These are phyloP conservation scores for Cheilosia urbana DNA, from an alignment of 2,888 invertebrate species.

Conservation along the genomic window DNA sequence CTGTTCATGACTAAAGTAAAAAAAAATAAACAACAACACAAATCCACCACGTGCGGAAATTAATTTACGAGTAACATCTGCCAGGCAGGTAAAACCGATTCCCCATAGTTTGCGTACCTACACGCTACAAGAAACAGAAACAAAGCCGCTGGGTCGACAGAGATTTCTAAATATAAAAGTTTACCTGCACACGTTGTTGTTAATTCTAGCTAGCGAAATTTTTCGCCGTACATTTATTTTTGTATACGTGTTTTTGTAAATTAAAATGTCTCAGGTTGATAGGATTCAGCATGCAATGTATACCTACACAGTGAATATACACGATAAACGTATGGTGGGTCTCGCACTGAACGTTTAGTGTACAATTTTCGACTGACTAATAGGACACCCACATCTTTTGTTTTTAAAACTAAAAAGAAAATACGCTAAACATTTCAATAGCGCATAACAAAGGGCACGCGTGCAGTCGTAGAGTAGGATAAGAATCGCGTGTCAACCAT, in stretches of 20 bases:
- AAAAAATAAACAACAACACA: too few species aligned
- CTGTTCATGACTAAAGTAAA: too few species aligned
- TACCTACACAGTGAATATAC: background rate
- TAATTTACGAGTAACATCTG: background rate
- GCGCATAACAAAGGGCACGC: background rate
- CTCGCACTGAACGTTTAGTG: background rate
- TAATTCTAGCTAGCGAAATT: conserved; percentile 4
- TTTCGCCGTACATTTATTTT: background rate
- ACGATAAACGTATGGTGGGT: background rate
- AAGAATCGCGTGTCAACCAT: background rate
- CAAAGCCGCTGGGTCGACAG: conserved; percentile 2
- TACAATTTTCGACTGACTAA: too few species aligned
- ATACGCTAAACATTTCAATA: background rate
- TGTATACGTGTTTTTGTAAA: conserved; percentile 2
- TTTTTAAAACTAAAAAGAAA: too few species aligned
- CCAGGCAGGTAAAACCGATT: background rate
- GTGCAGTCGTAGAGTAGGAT: background rate
- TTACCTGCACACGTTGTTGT: conserved; percentile 49
- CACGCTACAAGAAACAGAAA: conserved; percentile 1
- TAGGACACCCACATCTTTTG: background rate
- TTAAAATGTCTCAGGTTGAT: background rate
- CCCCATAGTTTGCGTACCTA: background rate
- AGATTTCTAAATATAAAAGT: conserved; percentile 49
- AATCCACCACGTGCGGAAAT: too few species aligned
- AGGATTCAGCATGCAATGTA: background rate